Evolutionary conservation across 2,888 invertebrate species (phyloP), one percentile per base, ranked within the genome.

Genomic region (Micoletzkya japonica): DNA sequence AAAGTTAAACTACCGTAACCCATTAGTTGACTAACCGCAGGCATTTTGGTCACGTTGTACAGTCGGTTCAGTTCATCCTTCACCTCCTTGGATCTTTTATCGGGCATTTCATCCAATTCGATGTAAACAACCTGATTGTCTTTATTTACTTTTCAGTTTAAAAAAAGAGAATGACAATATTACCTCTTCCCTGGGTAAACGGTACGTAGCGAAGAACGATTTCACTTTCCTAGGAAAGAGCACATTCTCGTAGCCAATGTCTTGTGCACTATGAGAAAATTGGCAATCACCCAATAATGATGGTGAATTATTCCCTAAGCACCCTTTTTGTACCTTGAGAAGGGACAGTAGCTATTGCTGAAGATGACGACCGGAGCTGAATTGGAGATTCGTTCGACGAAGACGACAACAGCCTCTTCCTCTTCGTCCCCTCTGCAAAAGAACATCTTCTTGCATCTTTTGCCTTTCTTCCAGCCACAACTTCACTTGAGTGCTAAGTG

Each of bases 261-360:
- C 32, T 2, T 32, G 1, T 30, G 7, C 28, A 56, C 28, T 30
- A 14, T 26, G 24, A 54, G 28, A 7, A 54, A 10, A 54, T 10
- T 26, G 4, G 26, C 30, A 3, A 28, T 2, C 17, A 54, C 54
- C n/a, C 26, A 6, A 59, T 44, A n/a, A 17, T 14, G n/a, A 44
- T 44, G n/a, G 14, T n/a, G n/a, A 30, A 59, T 59, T 30, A 24
- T 10, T 28, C 20, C 6, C 17, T 58, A 32, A 32, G 7, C 30
- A 58, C 30, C 4, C 44, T 10, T 14, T 24, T 2, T 24, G 6
- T 32, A 57, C 67, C 67, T 67, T n/a, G 57, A 67, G 44, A n/a
- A 68, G 32, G 68, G 58, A 50, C 68, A 68, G 68, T 57, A 68
- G 58, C 57, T 58, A 57, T 68, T 68, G 58, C 36, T 36, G 44